Evolutionary conservation across 2,888 invertebrate genomes (phyloP).

Genomic region (Ophion ventricosus): DNA sequence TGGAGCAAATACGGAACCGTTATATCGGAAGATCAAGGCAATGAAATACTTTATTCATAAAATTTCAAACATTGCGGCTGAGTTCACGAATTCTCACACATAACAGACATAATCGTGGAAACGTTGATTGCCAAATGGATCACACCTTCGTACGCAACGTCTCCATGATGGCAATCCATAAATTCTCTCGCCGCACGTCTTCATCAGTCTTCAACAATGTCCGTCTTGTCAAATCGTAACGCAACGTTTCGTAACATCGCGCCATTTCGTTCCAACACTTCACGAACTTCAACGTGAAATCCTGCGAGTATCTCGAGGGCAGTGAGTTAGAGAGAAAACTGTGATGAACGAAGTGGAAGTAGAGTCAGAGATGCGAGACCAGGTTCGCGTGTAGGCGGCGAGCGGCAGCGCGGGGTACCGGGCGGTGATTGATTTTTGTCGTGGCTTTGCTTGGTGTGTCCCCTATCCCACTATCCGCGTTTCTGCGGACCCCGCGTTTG

Average conservation of each 20-base stretch:
- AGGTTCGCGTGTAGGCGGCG: slow-evolving; percentile 46
- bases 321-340: slow-evolving; percentile 30
- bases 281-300: neutral
- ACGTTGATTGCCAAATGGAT: too few species aligned
- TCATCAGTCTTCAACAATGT: too few species aligned
- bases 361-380: slow-evolving; percentile 52
- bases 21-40: too few species aligned
- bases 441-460: slow-evolving; percentile 81
- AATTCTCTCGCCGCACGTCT: too few species aligned
- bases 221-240: neutral
- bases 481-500: slow-evolving; percentile 73
- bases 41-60: too few species aligned
- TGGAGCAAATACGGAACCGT: too few species aligned
- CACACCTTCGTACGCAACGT: too few species aligned
- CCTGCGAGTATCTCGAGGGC: slow-evolving; percentile 20
- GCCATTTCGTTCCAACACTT: neutral
- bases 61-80: too few species aligned
- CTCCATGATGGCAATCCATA: too few species aligned
- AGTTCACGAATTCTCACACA: too few species aligned
- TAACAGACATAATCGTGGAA: too few species aligned
- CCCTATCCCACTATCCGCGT: slow-evolving; percentile 77
- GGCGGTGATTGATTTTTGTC: slow-evolving; percentile 83
- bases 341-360: slow-evolving; percentile 39
- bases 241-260: neutral
- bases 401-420: slow-evolving; percentile 68